phyloP scores from a whole-genome alignment of 2,113 vertebrate species.

The Vulpes lagopus region DNA sequence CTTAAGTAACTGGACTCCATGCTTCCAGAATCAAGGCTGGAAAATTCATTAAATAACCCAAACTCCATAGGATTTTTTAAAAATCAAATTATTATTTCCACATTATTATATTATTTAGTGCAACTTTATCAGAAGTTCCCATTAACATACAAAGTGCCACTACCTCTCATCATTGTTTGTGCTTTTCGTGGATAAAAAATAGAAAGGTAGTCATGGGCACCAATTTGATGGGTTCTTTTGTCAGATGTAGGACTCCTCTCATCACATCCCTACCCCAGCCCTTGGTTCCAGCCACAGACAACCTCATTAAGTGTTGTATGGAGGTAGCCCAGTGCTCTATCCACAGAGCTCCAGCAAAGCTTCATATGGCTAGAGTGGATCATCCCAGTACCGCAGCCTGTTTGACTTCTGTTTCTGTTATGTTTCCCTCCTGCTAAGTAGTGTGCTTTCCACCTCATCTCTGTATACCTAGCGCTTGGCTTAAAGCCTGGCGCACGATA shows the following conservation, averaged over 20 bases:
- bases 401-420: not conserved
- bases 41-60: not conserved
- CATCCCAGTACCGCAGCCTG: not conserved
- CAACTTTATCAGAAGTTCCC: not conserved
- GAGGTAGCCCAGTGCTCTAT: not conserved
- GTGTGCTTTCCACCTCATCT: not conserved
- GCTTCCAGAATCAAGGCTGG: not conserved
- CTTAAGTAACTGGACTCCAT: not conserved
- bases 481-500: conserved; percentile 1
- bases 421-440: not conserved
- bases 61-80: not conserved
- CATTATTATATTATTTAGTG: not conserved
- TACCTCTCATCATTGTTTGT: not conserved
- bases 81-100: not conserved
- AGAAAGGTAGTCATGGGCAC: not conserved
- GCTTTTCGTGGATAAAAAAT: conserved; percentile 30
- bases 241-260: not conserved
- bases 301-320: not conserved
- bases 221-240: not conserved
- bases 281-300: not conserved
- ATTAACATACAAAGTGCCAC: not conserved
- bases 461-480: not conserved
- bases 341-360: not conserved
- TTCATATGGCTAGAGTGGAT: not conserved
- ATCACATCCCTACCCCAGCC: no score